Evolutionary conservation across 2,888 invertebrate genomes (phyloP).

Genomic region (Noctua fimbriata): DNA sequence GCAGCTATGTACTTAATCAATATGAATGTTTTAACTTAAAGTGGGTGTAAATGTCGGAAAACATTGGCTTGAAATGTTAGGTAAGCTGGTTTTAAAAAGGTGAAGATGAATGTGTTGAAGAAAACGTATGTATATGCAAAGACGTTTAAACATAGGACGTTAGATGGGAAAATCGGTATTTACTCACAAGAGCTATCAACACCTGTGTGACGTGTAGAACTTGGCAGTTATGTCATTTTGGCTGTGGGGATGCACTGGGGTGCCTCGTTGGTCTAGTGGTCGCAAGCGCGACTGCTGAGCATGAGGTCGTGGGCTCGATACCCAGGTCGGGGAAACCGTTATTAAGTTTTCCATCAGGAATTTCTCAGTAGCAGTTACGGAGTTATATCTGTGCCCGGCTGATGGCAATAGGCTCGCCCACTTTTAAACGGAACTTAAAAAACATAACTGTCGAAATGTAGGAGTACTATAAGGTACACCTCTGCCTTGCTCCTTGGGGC

Average conservation of each 20-base stretch:
- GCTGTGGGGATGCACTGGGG: no score
- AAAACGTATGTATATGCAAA: not conserved
- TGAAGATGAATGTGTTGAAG: constrained; percentile 5
- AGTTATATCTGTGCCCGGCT: no score
- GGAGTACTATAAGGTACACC: not conserved
- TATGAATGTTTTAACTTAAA: constrained; percentile 35
- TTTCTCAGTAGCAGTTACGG: not conserved
- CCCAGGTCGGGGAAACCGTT: not conserved
- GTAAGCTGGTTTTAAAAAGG: constrained; percentile 25
- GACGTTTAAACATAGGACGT: not conserved
- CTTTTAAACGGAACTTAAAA: no score
- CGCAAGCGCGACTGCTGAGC: not conserved
- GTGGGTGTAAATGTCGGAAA: constrained; percentile 38
- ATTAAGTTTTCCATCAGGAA: not conserved
- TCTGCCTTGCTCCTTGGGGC: not conserved
- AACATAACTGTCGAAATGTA: no score
- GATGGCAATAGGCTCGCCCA: no score
- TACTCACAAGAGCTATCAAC: not conserved
- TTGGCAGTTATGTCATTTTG: not conserved
- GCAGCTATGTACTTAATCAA: constrained; percentile 47
- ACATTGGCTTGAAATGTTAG: constrained; percentile 25
- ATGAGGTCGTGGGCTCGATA: not conserved
- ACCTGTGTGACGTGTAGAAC: not conserved
- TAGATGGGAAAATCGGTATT: not conserved
- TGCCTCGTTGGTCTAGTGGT: not conserved